Evolutionary conservation across 2,888 invertebrate genomes (phyloP), one percentile per base, ranked within the genome.

Genomic region (Nomada hirtipes): DNA sequence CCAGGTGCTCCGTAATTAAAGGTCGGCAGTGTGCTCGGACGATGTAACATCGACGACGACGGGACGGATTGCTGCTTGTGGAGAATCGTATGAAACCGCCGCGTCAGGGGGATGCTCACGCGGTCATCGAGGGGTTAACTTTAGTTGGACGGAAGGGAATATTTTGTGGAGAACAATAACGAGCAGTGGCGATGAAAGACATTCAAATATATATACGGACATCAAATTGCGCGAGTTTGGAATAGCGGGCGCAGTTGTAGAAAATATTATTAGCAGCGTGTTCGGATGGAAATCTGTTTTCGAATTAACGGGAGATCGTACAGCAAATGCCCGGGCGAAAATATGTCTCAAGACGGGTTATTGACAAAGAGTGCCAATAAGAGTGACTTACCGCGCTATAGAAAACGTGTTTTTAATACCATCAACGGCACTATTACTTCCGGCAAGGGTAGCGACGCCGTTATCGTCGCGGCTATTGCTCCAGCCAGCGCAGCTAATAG

Each of bases 391-490:
- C 26, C 59, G 59, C 42, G 53, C 64, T 44, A 53, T 44, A 53
- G 52, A 26, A 47, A 64, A 1, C 57, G 20, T n/a, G 52, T 78
- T 79, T 60, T 65, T 65, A 65, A 65, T 59, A 29, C 36, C 59
- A 29, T 52, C 70, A 29, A 13, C 59, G n/a, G 26, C 29, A 53
- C 50, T 65, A 57, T 73, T 65, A 57, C 65, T 65, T 65, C 65
- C 65, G 50, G 50, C 59, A 50, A 78, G 50, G 50, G 50, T 44
- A 29, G 26, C 7, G 4, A 15, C 57, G 42, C 69, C 50, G 79
- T 79, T 79, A 70, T 69, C 79, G 79, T 65, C 53, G n/a, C 9
- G 47, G 64, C 69, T 70, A 79, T 79, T 79, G 79, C 79, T 20
- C 4, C 52, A 57, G 52, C 55, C 52, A 53, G 64, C 57, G 57